Conservation (phyloP, 2,888 invertebrate genomes). For the Harpagoxenus sublaevis region DNA sequence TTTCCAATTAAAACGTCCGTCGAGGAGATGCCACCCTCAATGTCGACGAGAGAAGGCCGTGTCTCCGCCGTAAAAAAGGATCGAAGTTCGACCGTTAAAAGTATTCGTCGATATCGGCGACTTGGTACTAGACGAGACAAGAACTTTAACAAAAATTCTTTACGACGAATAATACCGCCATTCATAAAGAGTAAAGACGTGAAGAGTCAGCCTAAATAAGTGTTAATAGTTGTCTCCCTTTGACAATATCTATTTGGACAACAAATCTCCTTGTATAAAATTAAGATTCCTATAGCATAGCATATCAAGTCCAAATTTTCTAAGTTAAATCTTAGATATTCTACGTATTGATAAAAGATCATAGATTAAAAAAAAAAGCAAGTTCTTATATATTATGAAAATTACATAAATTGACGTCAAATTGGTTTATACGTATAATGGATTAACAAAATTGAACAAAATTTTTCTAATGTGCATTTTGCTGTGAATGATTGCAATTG, state of each 20-base stretch:
- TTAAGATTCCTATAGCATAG: neutral
- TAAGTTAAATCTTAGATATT: neutral
- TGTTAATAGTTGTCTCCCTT: neutral
- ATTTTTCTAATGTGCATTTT: neutral
- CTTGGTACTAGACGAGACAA: conserved; percentile 2
- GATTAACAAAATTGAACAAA: neutral
- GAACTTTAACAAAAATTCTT: conserved; percentile 29
- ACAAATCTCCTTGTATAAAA: neutral
- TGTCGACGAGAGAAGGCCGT: conserved; percentile 50
- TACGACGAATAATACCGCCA: neutral
- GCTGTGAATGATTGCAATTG: neutral
- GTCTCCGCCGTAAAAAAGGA: conserved; percentile 38
- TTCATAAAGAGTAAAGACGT: neutral
- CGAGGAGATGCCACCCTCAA: conserved; percentile 60
- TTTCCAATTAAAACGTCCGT: conserved; percentile 75
- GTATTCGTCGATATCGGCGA: conserved; percentile 37
- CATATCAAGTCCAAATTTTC: neutral
- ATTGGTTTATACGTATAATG: neutral
- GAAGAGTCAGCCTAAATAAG: neutral
- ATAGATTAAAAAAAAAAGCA: neutral
- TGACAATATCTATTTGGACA: neutral
- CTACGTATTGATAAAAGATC: neutral
- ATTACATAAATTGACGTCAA: neutral
- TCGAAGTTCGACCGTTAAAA: conserved; percentile 59
- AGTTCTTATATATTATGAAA: neutral